A percentile compares a stretch with the other conserved stretches of the same genome.
Conservation (phyloP, 2,113 vertebrate genomes). For the Vidua macroura region DNA sequence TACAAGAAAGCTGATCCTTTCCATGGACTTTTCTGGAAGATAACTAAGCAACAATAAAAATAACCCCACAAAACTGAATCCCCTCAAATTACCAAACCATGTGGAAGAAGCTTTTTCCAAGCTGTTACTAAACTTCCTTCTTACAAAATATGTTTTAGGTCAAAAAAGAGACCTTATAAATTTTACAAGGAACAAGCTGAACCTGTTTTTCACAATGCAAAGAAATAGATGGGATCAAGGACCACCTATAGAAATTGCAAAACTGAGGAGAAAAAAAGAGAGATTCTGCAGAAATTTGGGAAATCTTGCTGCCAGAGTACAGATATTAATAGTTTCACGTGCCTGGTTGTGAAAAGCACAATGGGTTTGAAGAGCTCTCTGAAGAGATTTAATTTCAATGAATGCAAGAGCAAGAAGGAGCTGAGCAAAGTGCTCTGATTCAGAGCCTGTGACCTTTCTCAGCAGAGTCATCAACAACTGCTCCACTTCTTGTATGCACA, state of each 20-base stretch:
- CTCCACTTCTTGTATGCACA: neutral
- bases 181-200: neutral
- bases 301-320: neutral
- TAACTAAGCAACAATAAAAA: slow-evolving; percentile 27
- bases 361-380: neutral
- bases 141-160: neutral
- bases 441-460: neutral
- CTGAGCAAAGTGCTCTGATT: slow-evolving; percentile 1
- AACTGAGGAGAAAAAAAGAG: neutral
- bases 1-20: neutral
- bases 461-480: neutral
- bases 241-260: neutral
- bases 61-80: neutral
- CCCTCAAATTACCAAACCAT: neutral
- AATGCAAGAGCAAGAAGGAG: neutral
- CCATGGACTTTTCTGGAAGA: neutral
- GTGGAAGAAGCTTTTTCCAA: neutral
- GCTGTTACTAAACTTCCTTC: neutral
- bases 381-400: slow-evolving; percentile 8
- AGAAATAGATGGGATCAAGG: neutral
- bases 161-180: neutral
- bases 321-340: slow-evolving; percentile 1
- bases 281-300: neutral
- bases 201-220: neutral
- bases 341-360: neutral